A percentile compares a stretch with the other conserved stretches of the same genome.
These are phyloP conservation scores for Manacus vitellinus DNA, from an alignment of 2,113 vertebrate genomes.

Conservation along the genomic window DNA sequence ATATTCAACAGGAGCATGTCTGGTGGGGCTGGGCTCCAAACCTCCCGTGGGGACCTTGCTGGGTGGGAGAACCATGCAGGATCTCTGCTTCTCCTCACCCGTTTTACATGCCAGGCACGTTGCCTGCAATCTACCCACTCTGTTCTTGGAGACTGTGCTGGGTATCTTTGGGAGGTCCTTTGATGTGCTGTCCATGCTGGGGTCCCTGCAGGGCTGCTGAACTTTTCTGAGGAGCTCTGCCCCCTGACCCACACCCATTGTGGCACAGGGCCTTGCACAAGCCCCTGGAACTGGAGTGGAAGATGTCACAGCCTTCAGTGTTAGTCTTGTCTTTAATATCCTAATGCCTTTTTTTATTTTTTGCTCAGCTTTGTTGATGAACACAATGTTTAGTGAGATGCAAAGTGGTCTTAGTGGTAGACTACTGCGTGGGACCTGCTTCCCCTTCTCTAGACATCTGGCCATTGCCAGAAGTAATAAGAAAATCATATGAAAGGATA, in stretches of 20 bases:
- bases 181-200: neutral
- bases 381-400: neutral
- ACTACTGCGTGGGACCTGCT: neutral
- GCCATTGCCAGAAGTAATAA: slow-evolving; percentile 39
- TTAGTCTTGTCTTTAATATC: neutral
- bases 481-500: slow-evolving; percentile 51
- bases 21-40: neutral
- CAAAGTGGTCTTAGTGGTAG: neutral
- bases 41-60: neutral
- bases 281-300: accelerated
- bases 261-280: neutral
- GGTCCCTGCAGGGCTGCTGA: neutral
- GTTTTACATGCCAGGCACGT: accelerated
- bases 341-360: neutral
- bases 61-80: neutral
- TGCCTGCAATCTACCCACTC: neutral
- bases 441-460: slow-evolving; percentile 50
- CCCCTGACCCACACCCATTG: accelerated
- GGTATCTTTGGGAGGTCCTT: neutral
- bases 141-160: neutral
- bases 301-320: neutral
- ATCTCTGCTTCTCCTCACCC: neutral
- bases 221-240: neutral
- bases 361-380: neutral
- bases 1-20: neutral